Evolutionary conservation across 2,888 invertebrate genomes (phyloP).

Genomic region (Thera obeliscata): DNA sequence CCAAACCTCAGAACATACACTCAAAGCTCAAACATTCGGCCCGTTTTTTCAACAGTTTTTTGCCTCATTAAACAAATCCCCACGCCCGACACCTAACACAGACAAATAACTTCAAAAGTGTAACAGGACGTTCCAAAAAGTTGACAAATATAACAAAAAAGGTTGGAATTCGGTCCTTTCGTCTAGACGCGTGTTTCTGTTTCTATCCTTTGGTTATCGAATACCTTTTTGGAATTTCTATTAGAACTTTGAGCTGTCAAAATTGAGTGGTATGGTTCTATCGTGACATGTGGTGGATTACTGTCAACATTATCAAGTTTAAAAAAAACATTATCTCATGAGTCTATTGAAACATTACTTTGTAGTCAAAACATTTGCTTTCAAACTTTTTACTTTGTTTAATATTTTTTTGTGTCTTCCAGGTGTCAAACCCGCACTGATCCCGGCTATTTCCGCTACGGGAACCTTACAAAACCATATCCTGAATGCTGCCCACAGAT

Average conservation of each 20-base stretch:
- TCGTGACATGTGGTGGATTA: not conserved
- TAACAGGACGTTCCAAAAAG: slow-evolving; percentile 49
- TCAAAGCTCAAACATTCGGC: slow-evolving; percentile 9
- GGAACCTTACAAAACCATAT: slow-evolving; percentile 61
- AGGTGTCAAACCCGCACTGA: slow-evolving; percentile 60
- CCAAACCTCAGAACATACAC: not conserved
- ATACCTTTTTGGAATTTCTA: slow-evolving; percentile 35
- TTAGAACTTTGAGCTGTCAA: slow-evolving; percentile 23
- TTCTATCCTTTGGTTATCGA: slow-evolving; percentile 24
- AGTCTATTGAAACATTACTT: too few species aligned
- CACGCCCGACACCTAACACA: slow-evolving; percentile 39
- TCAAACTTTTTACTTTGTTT: too few species aligned
- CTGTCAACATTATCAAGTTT: not conserved
- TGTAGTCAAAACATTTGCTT: too few species aligned
- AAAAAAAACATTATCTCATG: not conserved
- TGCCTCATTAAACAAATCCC: slow-evolving; percentile 39
- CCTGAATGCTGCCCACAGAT: slow-evolving; percentile 74
- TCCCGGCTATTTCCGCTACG: slow-evolving; percentile 69
- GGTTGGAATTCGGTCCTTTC: slow-evolving; percentile 53
- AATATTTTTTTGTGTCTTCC: slow-evolving; percentile 38
- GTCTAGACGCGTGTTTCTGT: slow-evolving; percentile 22
- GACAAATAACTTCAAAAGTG: slow-evolving; percentile 51
- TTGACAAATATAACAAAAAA: slow-evolving; percentile 62
- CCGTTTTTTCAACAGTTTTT: slow-evolving; percentile 29
- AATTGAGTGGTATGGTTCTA: slow-evolving; percentile 3